Evolutionary conservation across 2,888 invertebrate genomes (phyloP).

Genomic region (Liopterus haemorrhoidalis): DNA sequence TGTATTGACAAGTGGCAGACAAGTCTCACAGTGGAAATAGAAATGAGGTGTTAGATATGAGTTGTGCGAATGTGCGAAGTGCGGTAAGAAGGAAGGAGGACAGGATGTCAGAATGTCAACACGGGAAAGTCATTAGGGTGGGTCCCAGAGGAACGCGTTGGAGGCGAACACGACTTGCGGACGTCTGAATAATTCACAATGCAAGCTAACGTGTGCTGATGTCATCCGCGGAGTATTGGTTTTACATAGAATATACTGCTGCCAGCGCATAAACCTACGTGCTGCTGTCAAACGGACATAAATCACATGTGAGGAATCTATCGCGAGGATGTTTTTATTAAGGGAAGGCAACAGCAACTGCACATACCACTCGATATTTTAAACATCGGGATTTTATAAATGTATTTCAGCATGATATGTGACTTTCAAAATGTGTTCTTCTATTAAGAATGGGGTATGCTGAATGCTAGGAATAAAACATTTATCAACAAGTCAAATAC

Average conservation of each 20-base stretch:
- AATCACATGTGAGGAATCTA: conserved; percentile 25
- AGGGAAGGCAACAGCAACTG: conserved; percentile 6
- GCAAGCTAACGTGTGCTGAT: conserved; percentile 28
- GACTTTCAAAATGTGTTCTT: no score
- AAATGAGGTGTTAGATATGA: not conserved
- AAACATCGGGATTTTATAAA: not conserved
- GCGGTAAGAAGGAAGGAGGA: not conserved
- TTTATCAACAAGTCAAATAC: no score
- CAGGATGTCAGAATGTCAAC: conserved; percentile 12
- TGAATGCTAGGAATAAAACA: no score
- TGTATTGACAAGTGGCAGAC: no score
- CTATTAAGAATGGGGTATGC: no score
- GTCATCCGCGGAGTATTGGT: conserved; percentile 32
- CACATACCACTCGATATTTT: conserved; percentile 10
- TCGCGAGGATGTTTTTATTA: conserved; percentile 16
- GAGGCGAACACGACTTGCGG: conserved; percentile 13
- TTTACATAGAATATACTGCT: conserved; percentile 32
- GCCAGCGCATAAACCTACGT: conserved; percentile 26
- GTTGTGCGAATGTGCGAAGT: not conserved
- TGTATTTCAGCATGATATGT: no score
- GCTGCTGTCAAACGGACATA: conserved; percentile 28
- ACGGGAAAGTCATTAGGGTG: conserved; percentile 13
- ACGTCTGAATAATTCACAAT: conserved; percentile 31
- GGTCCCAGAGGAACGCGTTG: not conserved
- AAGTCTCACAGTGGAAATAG: no score